phyloP scores from a whole-genome alignment of 2,888 invertebrate species.

The Ormyrus thymus region DNA sequence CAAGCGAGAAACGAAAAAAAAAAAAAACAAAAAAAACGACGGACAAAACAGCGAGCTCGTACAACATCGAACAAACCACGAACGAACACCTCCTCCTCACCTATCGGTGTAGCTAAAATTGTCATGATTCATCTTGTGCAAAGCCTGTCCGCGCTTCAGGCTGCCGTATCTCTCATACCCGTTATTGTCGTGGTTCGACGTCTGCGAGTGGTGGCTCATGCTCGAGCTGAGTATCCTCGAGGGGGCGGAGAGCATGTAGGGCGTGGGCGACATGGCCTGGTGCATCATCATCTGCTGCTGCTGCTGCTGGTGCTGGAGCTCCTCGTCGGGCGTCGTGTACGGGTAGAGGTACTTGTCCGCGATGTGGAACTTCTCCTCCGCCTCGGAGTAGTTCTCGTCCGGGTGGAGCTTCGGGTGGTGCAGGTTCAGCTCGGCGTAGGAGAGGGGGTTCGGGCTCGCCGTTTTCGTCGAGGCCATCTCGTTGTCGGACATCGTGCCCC shows the following conservation, averaged over 20 bases:
- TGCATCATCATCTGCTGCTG: constrained; percentile 12
- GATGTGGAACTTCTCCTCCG: constrained; percentile 78
- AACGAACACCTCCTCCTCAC: constrained; percentile 9
- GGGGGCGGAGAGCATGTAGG: constrained; percentile 72
- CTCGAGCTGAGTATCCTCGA: constrained; percentile 72
- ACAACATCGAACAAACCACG: no score
- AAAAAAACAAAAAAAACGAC: neutral
- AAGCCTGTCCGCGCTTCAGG: constrained; percentile 68
- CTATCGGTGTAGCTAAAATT: constrained; percentile 66
- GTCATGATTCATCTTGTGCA: constrained; percentile 70
- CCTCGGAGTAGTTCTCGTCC: constrained; percentile 72
- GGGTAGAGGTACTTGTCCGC: constrained; percentile 90
- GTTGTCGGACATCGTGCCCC: constrained; percentile 86
- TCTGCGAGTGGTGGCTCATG: constrained; percentile 73
- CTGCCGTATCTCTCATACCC: constrained; percentile 71
- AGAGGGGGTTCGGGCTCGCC: constrained; percentile 82
- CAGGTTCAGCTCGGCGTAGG: constrained; percentile 84
- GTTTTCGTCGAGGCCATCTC: constrained; percentile 80
- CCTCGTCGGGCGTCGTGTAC: constrained; percentile 81
- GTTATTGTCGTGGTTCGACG: constrained; percentile 60
- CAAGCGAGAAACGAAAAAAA: no score
- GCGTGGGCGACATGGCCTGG: constrained; percentile 71
- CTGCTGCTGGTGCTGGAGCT: constrained; percentile 18
- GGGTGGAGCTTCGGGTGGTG: constrained; percentile 68
- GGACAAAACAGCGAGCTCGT: no score